A percentile compares a stretch with the other conserved stretches of the same genome.
phyloP scores from a whole-genome alignment of 2,888 invertebrate genomes.

The Drosophila bunnanda region DNA sequence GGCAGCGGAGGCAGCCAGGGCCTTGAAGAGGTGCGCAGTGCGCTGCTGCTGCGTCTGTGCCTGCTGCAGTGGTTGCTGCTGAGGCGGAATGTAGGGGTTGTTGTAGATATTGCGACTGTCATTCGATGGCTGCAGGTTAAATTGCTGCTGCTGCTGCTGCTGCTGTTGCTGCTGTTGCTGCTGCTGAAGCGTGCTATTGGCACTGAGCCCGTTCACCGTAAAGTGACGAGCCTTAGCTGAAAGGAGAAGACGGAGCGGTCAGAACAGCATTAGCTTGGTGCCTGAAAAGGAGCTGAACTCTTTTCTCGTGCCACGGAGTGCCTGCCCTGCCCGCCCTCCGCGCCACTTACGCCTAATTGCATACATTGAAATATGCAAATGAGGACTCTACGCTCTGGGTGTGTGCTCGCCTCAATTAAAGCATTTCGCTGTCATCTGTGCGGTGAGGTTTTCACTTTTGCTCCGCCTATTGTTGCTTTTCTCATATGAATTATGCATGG shows the following conservation, averaged over 20 bases:
- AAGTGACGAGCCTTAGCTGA: slow-evolving; percentile 92
- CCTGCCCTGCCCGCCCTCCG: slow-evolving; percentile 12
- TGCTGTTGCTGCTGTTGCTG: slow-evolving; percentile 78
- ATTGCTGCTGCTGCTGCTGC: slow-evolving; percentile 81
- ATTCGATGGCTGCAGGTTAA: slow-evolving; percentile 86
- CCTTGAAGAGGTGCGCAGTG: slow-evolving; percentile 79
- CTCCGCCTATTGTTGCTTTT: slow-evolving; percentile 75
- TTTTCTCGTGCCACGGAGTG: slow-evolving; percentile 45
- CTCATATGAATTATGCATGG: slow-evolving; percentile 81
- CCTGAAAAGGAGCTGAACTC: slow-evolving; percentile 22
- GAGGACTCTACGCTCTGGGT: slow-evolving; percentile 35
- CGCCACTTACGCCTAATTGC: slow-evolving; percentile 66
- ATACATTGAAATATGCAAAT: slow-evolving; percentile 82
- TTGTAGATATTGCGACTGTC: slow-evolving; percentile 86
- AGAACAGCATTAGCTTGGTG: slow-evolving; percentile 11
- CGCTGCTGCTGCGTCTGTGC: slow-evolving; percentile 73
- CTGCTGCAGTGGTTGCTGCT: slow-evolving; percentile 69
- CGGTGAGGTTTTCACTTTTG: slow-evolving; percentile 68
- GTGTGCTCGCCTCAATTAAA: slow-evolving; percentile 76
- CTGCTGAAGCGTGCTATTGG: slow-evolving; percentile 81
- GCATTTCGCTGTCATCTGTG: slow-evolving; percentile 67
- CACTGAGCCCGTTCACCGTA: slow-evolving; percentile 86
- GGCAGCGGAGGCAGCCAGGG: slow-evolving; percentile 71
- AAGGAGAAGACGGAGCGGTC: slow-evolving; percentile 62
- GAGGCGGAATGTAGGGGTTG: slow-evolving; percentile 85